These are phyloP conservation scores for Ochropacha duplaris DNA, from an alignment of 2,888 invertebrate species.

Conservation along the genomic window DNA sequence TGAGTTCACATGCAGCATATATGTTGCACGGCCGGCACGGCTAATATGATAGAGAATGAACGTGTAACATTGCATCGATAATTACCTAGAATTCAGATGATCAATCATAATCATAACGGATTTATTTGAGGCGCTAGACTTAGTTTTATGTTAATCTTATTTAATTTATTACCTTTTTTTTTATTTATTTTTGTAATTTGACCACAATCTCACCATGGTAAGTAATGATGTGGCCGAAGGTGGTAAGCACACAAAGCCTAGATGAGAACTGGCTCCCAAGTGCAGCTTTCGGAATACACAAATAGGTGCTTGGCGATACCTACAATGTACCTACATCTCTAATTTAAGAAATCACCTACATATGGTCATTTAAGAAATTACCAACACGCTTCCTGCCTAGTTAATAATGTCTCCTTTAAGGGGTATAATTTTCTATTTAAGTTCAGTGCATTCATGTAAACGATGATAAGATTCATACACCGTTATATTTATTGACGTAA, in stretches of 20 bases:
- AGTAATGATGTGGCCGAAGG: too few species aligned
- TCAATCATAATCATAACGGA: not conserved
- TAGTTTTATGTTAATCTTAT: not conserved
- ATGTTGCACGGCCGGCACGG: not conserved
- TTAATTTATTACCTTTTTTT: too few species aligned
- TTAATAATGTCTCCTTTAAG: not conserved
- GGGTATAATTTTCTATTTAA: not conserved
- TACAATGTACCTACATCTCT: too few species aligned
- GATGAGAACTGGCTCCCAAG: too few species aligned
- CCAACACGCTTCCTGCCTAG: not conserved
- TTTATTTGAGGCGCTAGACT: not conserved
- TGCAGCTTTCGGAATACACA: too few species aligned
- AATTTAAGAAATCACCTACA: too few species aligned
- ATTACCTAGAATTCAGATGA: not conserved
- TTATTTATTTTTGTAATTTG: too few species aligned
- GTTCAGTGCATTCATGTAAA: not conserved
- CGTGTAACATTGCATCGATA: not conserved
- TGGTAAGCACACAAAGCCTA: too few species aligned
- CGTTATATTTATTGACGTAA: not conserved
- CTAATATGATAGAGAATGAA: not conserved
- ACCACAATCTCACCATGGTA: too few species aligned
- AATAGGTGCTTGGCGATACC: too few species aligned
- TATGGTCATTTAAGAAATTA: too few species aligned
- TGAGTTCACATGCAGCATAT: conserved; percentile 12
- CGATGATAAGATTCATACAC: not conserved